Evolutionary conservation across 2,888 invertebrate genomes (phyloP).

Genomic region (Beris chalybata): DNA sequence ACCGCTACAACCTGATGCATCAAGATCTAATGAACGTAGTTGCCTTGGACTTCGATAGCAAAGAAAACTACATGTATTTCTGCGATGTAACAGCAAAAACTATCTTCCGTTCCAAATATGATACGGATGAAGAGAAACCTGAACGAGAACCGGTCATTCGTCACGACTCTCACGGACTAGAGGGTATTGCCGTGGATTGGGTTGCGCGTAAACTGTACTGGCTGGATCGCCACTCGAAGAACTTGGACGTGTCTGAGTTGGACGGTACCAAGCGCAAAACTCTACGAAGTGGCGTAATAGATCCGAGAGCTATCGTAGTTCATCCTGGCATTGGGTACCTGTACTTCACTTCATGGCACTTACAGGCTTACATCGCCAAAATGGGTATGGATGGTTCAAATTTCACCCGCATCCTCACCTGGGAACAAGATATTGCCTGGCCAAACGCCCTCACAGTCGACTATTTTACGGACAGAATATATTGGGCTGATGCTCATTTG

Average conservation of each 20-base stretch:
- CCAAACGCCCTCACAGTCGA: slow-evolving; percentile 97
- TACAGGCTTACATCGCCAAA: slow-evolving; percentile 94
- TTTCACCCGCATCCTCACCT: slow-evolving; percentile 82
- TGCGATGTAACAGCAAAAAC: slow-evolving; percentile 96
- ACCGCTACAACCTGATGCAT: slow-evolving; percentile 81
- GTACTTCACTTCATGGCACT: slow-evolving; percentile 95
- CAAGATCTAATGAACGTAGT: slow-evolving; percentile 97
- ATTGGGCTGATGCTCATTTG: slow-evolving; percentile 97
- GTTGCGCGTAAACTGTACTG: slow-evolving; percentile 94
- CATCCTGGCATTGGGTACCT: slow-evolving; percentile 93
- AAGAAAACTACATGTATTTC: slow-evolving; percentile 86
- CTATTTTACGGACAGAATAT: slow-evolving; percentile 91
- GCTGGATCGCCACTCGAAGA: slow-evolving; percentile 93
- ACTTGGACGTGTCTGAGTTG: slow-evolving; percentile 92
- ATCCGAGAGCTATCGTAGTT: slow-evolving; percentile 92
- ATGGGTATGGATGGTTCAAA: slow-evolving; percentile 97
- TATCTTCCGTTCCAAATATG: slow-evolving; percentile 76
- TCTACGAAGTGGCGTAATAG: slow-evolving; percentile 82
- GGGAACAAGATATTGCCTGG: slow-evolving; percentile 96
- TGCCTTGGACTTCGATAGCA: slow-evolving; percentile 89
- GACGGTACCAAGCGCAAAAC: slow-evolving; percentile 91
- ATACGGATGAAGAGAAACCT: slow-evolving; percentile 61
- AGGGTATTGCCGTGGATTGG: slow-evolving; percentile 97
- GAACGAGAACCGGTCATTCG: slow-evolving; percentile 82
- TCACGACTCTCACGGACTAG: slow-evolving; percentile 94